Base-by-base conservation (phyloP, 2,888 invertebrate species). In the Abscondita cerata region DNA sequence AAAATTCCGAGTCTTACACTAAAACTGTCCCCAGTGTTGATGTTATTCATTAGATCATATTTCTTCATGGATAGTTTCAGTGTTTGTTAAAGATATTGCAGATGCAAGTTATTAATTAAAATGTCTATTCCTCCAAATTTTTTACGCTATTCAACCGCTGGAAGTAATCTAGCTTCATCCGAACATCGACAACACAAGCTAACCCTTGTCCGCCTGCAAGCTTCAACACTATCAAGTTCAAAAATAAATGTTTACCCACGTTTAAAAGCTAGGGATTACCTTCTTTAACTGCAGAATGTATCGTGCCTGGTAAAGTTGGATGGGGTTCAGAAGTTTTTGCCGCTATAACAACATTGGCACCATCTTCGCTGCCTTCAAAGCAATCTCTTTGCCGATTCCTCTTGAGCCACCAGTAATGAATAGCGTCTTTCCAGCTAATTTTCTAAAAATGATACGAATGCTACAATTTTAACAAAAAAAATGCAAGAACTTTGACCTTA, bases 81-180 rank as follows among this genome's bases (percentile, higher is more conserved):
- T 98, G 50, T 87, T 87, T 0, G 95, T 91, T 52, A 95, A 81
- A 0, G 89, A 89, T 73, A 98, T 98, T 8, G 98, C 98, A 65
- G 96, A 96, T 0, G 98, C 98, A 84, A n/a, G n/a, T 98, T 98
- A 83, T 98, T 98, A 13, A 98, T 83, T 15, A 95, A 81, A 68
- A 98, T 92, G 77, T 98, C 98, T 72, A 98, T 96, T 11, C 97
- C 96, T 25, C 97, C 97, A 82, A 98, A 98, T 89, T 89, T 61
- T 88, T 84, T 1, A 93, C 88, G 18, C 6, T 25, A 6, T 25
- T 25, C 25, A 6, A 25, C 25, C 4, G 25, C 25, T 6, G 25
- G 6, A 6, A 6, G 6, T 6, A 25, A 2, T 25, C 6, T 2
- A 25, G 25, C 25, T 25, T 25, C 25, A 6, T 25, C 25, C 95